Conservation (phyloP, 2,888 invertebrate species). For the Epirrita christyi region DNA sequence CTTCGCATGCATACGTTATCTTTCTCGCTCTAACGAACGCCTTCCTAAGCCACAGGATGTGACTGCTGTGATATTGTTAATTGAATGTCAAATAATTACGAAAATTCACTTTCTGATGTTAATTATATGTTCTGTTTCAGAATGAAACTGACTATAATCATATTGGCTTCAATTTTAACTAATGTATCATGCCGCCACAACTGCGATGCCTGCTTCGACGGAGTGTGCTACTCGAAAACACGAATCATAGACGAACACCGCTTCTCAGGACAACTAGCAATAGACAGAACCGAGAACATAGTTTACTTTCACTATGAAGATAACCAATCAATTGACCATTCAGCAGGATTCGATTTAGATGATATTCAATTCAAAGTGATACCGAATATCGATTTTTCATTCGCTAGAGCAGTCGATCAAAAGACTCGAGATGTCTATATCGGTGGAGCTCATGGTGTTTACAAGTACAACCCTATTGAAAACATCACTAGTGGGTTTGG, state of each 20-base stretch:
- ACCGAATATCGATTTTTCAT: constrained; percentile 59
- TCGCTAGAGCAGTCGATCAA: constrained; percentile 64
- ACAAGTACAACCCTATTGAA: constrained; percentile 51
- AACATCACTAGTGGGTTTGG: constrained; percentile 51
- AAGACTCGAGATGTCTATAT: constrained; percentile 57
- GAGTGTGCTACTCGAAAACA: constrained; percentile 59
- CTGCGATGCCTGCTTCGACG: constrained; percentile 67
- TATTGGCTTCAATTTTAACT: constrained; percentile 10
- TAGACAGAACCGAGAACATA: constrained; percentile 60
- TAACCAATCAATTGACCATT: constrained; percentile 49
- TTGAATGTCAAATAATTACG: no score
- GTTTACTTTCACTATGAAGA: constrained; percentile 67
- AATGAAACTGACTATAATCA: constrained; percentile 15
- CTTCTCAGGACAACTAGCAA: constrained; percentile 65
- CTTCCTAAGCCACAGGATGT: no score
- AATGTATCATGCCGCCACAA: constrained; percentile 10
- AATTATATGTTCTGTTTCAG: constrained; percentile 25
- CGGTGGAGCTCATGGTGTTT: constrained; percentile 60
- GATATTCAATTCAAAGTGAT: constrained; percentile 51
- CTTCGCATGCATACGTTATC: no score
- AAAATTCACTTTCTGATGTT: no score
- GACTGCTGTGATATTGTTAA: no score
- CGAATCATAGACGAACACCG: constrained; percentile 54
- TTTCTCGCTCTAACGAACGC: no score
- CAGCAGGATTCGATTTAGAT: constrained; percentile 60